These are phyloP conservation scores for Coluber constrictor DNA, from an alignment of 2,797 vertebrate species.

Conservation along the genomic window DNA sequence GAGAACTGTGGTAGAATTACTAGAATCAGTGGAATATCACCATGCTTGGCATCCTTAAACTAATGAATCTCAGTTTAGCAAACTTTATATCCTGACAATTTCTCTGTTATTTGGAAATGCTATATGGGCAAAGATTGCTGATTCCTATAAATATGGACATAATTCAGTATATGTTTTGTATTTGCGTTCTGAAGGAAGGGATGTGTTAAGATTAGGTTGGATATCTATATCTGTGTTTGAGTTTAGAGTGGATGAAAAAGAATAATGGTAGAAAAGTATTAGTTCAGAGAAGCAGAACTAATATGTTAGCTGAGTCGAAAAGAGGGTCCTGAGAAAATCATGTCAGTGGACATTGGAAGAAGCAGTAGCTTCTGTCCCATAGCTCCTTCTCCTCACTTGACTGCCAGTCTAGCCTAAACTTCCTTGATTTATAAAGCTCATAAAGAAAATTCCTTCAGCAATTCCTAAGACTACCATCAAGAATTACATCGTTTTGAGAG, in stretches of 20 bases:
- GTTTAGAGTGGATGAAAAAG: neutral
- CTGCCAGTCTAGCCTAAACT: neutral
- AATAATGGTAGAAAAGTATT: neutral
- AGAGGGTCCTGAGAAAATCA: neutral
- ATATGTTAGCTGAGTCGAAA: neutral
- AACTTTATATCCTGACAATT: neutral
- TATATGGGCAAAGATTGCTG: neutral
- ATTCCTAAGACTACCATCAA: neutral
- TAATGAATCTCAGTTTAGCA: neutral
- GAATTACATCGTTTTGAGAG: neutral
- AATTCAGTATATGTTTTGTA: neutral
- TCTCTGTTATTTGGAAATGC: neutral
- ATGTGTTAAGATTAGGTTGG: neutral
- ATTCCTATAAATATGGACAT: neutral
- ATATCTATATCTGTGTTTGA: neutral
- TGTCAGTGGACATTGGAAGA: neutral
- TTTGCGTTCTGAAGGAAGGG: neutral
- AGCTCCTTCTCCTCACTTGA: no score
- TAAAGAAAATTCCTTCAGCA: neutral
- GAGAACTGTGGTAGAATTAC: neutral
- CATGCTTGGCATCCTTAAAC: neutral
- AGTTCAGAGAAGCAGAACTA: neutral
- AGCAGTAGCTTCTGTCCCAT: neutral
- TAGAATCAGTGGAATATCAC: neutral
- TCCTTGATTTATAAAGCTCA: neutral